Percentiles rank a stretch among this genome's conserved stretches.
Conservation (phyloP, 2,888 invertebrate genomes). For the Tipula unca region DNA sequence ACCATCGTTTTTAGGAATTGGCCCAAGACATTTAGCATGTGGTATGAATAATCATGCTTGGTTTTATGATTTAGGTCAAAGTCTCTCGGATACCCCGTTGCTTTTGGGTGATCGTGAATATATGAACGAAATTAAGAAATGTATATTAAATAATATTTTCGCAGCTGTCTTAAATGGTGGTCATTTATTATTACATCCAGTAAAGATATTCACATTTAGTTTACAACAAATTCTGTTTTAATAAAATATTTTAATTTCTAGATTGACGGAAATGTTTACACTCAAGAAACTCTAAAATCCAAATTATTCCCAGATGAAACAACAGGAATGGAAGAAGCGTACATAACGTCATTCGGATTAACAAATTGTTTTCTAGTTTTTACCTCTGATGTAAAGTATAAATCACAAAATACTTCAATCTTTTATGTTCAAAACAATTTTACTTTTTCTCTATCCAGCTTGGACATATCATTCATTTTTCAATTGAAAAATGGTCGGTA, state of each 20-base stretch:
- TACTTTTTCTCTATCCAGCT: conserved; percentile 47
- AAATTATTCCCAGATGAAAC: conserved; percentile 70
- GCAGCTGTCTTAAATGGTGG: conserved; percentile 82
- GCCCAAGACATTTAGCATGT: conserved; percentile 78
- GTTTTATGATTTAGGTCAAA: conserved; percentile 66
- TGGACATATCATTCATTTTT: conserved; percentile 84
- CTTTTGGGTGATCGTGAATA: conserved; percentile 59
- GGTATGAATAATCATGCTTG: conserved; percentile 87
- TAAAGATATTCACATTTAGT: background rate
- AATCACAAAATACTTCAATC: conserved; percentile 32
- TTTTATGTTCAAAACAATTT: conserved; percentile 16
- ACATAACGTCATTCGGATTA: conserved; percentile 76
- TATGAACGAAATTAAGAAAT: conserved; percentile 66
- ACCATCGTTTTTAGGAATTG: conserved; percentile 79
- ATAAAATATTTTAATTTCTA: conserved; percentile 23
- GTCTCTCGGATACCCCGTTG: conserved; percentile 44
- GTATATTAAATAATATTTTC: conserved; percentile 74
- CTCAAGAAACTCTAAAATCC: conserved; percentile 40
- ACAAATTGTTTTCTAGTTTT: conserved; percentile 90
- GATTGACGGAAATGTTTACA: conserved; percentile 40
- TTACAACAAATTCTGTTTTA: background rate
- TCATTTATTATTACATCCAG: conserved; percentile 38
- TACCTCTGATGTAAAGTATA: conserved; percentile 76
- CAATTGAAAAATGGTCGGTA: conserved; percentile 81
- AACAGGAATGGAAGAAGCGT: conserved; percentile 57